Evolutionary conservation across 2,888 invertebrate species (phyloP).

Genomic region (Tribolium freemani): DNA sequence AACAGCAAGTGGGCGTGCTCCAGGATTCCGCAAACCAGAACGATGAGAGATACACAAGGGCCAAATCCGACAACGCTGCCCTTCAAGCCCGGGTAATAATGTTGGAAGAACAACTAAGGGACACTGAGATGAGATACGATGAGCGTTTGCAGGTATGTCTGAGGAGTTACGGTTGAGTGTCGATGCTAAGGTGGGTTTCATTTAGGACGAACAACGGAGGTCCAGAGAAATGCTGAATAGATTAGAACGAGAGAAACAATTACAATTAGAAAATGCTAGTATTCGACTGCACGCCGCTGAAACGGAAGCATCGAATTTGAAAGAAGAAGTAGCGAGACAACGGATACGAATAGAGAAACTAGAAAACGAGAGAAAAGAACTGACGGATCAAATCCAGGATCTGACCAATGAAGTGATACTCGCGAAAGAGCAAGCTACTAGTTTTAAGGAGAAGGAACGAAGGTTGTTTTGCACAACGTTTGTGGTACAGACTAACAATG

Average conservation of each 20-base stretch:
- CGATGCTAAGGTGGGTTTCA: not conserved
- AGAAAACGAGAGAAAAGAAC: conserved; percentile 70
- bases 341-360: conserved; percentile 77
- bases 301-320: conserved; percentile 75
- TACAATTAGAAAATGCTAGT: conserved; percentile 82
- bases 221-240: conserved; percentile 86
- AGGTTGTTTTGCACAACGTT: conserved; percentile 55
- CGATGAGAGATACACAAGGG: conserved; percentile 90
- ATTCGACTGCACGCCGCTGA: conserved; percentile 80
- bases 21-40: conserved; percentile 90
- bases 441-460: conserved; percentile 64
- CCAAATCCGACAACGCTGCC: conserved; percentile 93
- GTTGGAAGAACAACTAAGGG: conserved; percentile 91
- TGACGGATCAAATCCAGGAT: conserved; percentile 72
- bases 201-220: conserved; percentile 87
- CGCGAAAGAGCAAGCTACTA: conserved; percentile 68
- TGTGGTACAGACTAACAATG: not conserved
- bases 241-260: conserved; percentile 86
- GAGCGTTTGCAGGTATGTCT: conserved; percentile 69
- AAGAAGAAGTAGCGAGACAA: conserved; percentile 77
- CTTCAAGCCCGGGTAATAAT: conserved; percentile 91
- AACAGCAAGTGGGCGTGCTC: conserved; percentile 91
- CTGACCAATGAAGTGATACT: conserved; percentile 69
- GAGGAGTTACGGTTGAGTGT: not conserved
- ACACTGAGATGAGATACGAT: conserved; percentile 72